Conservation (phyloP, 2,888 invertebrate species). For the Onchidella celtica region DNA sequence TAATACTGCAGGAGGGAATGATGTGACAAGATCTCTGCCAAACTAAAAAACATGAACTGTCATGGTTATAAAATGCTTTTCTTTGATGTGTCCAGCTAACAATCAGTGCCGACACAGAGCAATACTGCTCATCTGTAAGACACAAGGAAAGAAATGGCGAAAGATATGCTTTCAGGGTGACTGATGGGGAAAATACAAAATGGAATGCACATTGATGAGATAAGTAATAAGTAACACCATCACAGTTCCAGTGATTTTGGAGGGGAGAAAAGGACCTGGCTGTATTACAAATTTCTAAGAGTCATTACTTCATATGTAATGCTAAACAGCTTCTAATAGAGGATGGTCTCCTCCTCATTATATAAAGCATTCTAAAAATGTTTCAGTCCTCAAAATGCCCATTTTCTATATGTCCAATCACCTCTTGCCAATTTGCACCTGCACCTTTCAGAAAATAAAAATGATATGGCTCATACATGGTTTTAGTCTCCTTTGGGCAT, state of each 20-base stretch:
- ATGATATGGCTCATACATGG: too few relatives aligned
- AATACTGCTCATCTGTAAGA: constrained; percentile 29
- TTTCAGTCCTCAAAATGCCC: too few relatives aligned
- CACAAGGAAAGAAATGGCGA: constrained; percentile 6
- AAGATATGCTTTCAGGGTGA: constrained; percentile 26
- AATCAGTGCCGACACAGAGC: not conserved
- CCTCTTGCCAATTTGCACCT: too few relatives aligned
- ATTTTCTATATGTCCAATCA: too few relatives aligned
- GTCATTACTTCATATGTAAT: too few relatives aligned
- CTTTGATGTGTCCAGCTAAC: not conserved
- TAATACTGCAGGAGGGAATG: constrained; percentile 48
- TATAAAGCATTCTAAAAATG: too few relatives aligned
- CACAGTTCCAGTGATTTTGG: constrained; percentile 40
- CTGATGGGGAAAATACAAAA: constrained; percentile 5
- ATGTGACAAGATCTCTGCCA: constrained; percentile 21
- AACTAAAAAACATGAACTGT: constrained; percentile 15
- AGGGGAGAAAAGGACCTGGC: not conserved
- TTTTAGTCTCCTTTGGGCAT: too few relatives aligned
- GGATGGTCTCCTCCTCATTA: too few relatives aligned
- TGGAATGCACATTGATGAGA: constrained; percentile 50
- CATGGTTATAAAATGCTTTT: constrained; percentile 35
- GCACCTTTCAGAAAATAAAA: too few relatives aligned
- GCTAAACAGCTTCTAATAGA: too few relatives aligned
- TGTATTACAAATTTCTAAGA: constrained; percentile 2
- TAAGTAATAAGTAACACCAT: constrained; percentile 41